A percentile compares a stretch with the other conserved stretches of the same genome.
Evolutionary conservation across 2,797 vertebrate genomes (phyloP).

Genomic region (Zalophus californianus): DNA sequence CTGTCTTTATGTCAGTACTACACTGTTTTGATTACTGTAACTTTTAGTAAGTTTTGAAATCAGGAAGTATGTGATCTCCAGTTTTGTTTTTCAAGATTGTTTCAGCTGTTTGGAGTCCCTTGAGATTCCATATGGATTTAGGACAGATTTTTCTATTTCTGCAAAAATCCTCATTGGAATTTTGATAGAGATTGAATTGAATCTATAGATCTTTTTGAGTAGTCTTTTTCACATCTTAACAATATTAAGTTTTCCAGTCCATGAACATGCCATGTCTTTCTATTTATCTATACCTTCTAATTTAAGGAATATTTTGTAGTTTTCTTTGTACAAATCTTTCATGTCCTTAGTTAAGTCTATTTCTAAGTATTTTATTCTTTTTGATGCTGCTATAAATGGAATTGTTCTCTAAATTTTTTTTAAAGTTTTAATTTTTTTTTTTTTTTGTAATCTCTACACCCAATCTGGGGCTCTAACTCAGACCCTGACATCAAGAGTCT

Average conservation of each 20-base stretch:
- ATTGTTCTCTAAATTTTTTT: background rate
- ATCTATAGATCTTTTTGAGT: slow-evolving; percentile 6
- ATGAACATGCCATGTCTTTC: background rate
- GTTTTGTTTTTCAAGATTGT: background rate
- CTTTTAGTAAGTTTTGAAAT: slow-evolving; percentile 47
- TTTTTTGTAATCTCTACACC: background rate
- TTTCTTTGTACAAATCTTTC: background rate
- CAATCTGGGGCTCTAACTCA: background rate
- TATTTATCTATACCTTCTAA: background rate
- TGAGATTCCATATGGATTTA: slow-evolving; percentile 26
- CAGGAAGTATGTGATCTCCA: background rate
- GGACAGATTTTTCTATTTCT: slow-evolving; percentile 19
- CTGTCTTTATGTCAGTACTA: background rate
- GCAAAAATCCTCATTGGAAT: background rate
- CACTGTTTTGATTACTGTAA: background rate
- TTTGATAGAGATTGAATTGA: background rate
- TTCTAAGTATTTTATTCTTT: slow-evolving; percentile 38
- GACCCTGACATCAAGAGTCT: background rate
- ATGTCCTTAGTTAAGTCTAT: background rate
- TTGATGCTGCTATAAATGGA: background rate
- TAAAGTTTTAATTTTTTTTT: background rate
- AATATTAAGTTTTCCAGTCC: slow-evolving; percentile 1
- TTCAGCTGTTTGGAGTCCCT: background rate
- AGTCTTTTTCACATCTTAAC: background rate
- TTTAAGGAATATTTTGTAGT: background rate